Base-by-base conservation (phyloP, 2,888 invertebrate species). In the Corbicula japonica region DNA sequence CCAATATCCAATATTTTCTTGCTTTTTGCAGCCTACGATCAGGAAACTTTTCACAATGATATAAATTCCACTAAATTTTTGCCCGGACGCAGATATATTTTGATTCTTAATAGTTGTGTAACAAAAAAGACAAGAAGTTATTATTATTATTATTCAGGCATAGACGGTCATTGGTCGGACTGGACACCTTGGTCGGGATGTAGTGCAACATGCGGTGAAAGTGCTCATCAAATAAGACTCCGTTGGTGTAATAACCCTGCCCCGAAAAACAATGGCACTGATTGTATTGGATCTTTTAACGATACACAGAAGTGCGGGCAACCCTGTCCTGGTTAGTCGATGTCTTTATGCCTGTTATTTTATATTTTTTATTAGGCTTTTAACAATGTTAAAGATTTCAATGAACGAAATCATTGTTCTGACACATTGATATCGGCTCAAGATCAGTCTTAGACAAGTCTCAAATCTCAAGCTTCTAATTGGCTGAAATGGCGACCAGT, bases 141-240 rank as follows among this genome's bases (percentile, higher is more conserved):
- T n/a, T 50, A 18, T 18, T 18, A 34, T 18, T 34, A n/a, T 10
- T 8, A 10, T n/a, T 28, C 62, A 62, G 62, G 44, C 6, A 23
- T 62, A 2, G 46, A 73, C 10, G 73, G 73, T n/a, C 35, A 30
- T 21, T 73, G 56, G 52, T 65, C 65, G 18, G 21, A 5, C 23
- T 73, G 73, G 73, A 38, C 63, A 23, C 32, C 23, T 6, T 73
- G 73, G 73, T 28, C 73, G 18, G 58, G 41, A n/a, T 73, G 73
- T 46, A 34, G 56, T 10, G 48, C 48, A 1, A 34, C 48, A 1
- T 73, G 73, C 38, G 63, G 63, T 34, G 58, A 35, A 4, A 35
- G 21, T 23, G 73, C 46, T n/a, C 54, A 73, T 21, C 41, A 26
- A 18, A 26, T 32, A 8, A 32, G 65, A 38, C 50, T 72, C 26